These are phyloP conservation scores for Plusia festucae DNA, from an alignment of 2,888 invertebrate genomes.

Conservation along the genomic window DNA sequence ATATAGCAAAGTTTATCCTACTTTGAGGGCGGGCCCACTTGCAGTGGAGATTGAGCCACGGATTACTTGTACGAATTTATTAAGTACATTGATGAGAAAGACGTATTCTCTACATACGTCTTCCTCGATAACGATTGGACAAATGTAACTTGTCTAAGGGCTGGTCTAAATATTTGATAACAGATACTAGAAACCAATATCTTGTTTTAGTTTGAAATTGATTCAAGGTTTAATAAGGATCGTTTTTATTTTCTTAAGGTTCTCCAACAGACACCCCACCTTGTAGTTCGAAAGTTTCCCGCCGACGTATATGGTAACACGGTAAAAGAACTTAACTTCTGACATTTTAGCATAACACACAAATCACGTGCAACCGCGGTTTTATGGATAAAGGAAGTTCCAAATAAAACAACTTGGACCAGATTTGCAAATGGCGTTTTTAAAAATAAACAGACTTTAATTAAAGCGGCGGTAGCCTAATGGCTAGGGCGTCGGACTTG, in stretches of 20 bases:
- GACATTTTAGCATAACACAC: neutral
- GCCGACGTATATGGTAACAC: neutral
- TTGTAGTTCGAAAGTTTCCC: neutral
- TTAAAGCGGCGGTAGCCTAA: no score
- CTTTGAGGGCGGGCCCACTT: conserved; percentile 28
- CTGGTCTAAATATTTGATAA: no score
- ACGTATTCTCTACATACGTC: no score
- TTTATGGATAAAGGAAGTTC: neutral
- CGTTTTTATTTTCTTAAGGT: neutral
- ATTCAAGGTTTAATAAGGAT: no score
- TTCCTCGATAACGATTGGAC: no score
- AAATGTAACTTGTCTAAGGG: no score
- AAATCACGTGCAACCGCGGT: neutral
- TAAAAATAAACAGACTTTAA: no score
- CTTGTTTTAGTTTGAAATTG: no score
- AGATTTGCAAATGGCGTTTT: neutral
- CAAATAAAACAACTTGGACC: neutral
- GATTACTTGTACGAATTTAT: no score
- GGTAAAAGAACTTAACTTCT: neutral
- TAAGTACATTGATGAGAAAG: no score
- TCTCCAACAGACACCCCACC: neutral
- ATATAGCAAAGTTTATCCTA: conserved; percentile 5
- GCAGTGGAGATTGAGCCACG: neutral
- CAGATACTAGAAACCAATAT: no score
- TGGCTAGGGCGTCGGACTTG: no score